A percentile compares a stretch with the other conserved stretches of the same genome.
These are phyloP conservation scores for Brotula barbata DNA, from an alignment of 2,797 vertebrate species.

Conservation along the genomic window DNA sequence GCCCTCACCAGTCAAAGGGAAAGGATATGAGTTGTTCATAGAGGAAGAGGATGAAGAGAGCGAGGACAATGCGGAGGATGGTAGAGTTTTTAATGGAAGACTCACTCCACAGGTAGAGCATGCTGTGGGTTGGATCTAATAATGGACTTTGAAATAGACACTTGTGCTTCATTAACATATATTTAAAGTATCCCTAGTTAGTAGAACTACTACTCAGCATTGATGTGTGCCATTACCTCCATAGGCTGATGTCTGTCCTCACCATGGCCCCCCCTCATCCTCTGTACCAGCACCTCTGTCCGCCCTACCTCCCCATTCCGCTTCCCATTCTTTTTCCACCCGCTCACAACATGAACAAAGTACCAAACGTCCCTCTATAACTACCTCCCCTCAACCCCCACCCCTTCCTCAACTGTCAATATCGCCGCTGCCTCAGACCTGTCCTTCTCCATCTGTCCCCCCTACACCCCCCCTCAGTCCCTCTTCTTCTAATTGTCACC, in stretches of 20 bases:
- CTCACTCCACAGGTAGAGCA: conserved; percentile 82
- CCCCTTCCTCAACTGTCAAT: conserved; percentile 60
- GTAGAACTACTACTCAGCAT: background rate
- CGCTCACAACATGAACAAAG: conserved; percentile 26
- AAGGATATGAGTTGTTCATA: conserved; percentile 83
- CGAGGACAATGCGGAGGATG: conserved; percentile 50
- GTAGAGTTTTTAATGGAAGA: conserved; percentile 67
- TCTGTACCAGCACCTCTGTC: conserved; percentile 19
- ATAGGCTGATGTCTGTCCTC: conserved; percentile 59
- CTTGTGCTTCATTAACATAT: background rate
- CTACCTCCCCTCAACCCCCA: conserved; percentile 46
- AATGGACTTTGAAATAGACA: conserved; percentile 11
- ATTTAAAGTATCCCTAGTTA: background rate
- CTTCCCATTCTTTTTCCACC: conserved; percentile 17
- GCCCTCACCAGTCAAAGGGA: conserved; percentile 52
- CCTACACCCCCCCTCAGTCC: conserved; percentile 18
- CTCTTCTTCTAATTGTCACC: conserved; percentile 9
- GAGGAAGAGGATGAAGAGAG: conserved; percentile 86
- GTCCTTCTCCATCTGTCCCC: conserved; percentile 35
- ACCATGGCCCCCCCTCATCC: conserved; percentile 30
- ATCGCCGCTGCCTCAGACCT: conserved; percentile 40
- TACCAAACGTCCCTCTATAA: conserved; percentile 26
- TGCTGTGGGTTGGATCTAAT: conserved; percentile 57
- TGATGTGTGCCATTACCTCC: conserved; percentile 57
- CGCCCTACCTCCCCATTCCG: conserved; percentile 18